phyloP scores from a whole-genome alignment of 1,140 invertebrate species.

The Sarcophaga peregrina region DNA sequence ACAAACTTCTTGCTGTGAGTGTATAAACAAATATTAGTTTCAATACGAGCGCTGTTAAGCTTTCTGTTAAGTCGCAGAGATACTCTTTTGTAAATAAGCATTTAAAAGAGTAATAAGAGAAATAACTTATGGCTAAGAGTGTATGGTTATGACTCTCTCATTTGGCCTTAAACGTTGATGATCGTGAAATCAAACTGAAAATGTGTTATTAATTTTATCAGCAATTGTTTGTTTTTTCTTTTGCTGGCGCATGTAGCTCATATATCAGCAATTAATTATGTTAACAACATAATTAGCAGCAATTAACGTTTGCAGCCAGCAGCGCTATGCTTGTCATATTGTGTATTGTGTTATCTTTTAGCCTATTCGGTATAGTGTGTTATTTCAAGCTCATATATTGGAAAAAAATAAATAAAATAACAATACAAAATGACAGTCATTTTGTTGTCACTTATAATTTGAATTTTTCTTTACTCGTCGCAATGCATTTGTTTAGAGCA shows the following conservation, averaged over 20 bases:
- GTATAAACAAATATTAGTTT: background rate
- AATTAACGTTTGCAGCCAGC: background rate
- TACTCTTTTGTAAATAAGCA: no score
- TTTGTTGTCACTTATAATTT: no score
- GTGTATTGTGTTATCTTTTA: no score
- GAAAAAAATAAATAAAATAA: no score
- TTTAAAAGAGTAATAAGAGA: no score
- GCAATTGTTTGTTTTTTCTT: background rate
- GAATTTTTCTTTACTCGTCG: no score
- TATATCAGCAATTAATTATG: background rate
- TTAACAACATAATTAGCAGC: slow-evolving; percentile 10
- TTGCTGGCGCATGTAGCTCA: background rate
- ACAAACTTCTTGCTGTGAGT: background rate
- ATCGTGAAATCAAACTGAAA: background rate
- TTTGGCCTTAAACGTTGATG: background rate
- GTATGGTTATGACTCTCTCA: background rate
- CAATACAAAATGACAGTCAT: no score
- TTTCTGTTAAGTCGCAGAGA: background rate
- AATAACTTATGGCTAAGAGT: no score
- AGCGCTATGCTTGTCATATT: no score
- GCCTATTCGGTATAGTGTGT: background rate
- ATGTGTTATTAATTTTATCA: no score
- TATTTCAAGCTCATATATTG: background rate
- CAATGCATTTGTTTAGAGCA: no score
- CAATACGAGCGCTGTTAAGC: background rate